Evolutionary conservation across 2,113 vertebrate genomes (phyloP).

Genomic region (Phalacrocorax aristotelis): DNA sequence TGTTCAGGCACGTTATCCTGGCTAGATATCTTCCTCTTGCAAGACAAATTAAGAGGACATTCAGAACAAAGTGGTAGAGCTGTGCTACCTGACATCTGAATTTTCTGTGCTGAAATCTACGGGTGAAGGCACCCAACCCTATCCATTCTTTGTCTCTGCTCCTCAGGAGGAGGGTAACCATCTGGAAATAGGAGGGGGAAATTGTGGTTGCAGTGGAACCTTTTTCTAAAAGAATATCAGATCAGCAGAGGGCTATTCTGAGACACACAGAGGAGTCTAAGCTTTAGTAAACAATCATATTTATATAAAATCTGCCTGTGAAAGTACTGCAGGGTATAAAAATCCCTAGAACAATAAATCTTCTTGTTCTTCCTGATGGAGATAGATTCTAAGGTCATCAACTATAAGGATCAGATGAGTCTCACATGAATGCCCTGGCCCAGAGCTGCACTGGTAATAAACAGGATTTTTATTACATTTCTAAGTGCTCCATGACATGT

Average conservation of each 20-base stretch:
- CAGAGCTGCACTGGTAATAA: slow-evolving; percentile 46
- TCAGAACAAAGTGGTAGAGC: background rate
- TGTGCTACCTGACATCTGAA: background rate
- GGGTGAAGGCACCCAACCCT: background rate
- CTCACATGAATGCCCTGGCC: slow-evolving; percentile 52
- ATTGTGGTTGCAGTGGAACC: background rate
- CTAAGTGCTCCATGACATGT: slow-evolving; percentile 41
- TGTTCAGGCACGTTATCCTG: background rate
- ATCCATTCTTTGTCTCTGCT: background rate
- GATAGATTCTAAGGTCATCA: slow-evolving; percentile 50
- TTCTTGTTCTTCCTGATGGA: slow-evolving; percentile 46
- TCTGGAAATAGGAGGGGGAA: background rate
- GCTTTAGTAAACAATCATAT: slow-evolving; percentile 39
- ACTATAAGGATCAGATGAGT: slow-evolving; percentile 26
- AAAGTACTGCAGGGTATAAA: slow-evolving; percentile 33
- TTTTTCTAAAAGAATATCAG: slow-evolving; percentile 12
- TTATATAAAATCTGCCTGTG: slow-evolving; percentile 7
- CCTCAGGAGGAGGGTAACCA: background rate
- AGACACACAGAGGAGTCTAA: background rate
- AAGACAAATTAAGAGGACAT: slow-evolving; percentile 11
- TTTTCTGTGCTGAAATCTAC: slow-evolving; percentile 19
- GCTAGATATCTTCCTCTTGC: background rate
- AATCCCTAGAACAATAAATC: slow-evolving; percentile 49
- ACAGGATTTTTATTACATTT: slow-evolving; percentile 63
- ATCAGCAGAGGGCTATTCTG: background rate